Evolutionary conservation across 2,888 invertebrate genomes (phyloP).

Genomic region (Rhagium mordax): DNA sequence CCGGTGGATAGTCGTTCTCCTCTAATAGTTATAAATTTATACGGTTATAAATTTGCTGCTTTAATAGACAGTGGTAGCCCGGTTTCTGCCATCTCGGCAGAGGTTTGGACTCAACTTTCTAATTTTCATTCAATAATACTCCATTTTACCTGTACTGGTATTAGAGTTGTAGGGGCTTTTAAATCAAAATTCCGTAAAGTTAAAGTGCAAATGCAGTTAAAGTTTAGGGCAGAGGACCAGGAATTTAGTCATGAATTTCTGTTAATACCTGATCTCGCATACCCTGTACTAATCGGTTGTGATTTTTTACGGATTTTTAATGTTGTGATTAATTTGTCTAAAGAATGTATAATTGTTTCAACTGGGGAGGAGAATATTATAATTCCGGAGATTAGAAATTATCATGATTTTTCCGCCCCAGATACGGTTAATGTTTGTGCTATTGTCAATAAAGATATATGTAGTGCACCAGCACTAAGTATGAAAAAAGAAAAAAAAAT

Average conservation of each 20-base stretch:
- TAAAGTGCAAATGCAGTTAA: neutral
- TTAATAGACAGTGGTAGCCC: conserved; percentile 1
- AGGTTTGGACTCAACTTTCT: conserved; percentile 6
- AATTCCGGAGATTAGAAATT: neutral
- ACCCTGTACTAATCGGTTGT: neutral
- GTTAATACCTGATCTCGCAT: neutral
- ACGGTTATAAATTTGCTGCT: neutral
- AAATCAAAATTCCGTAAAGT: conserved; percentile 16
- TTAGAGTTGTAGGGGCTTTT: conserved; percentile 21
- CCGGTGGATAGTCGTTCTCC: neutral
- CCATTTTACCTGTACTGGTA: conserved; percentile 17
- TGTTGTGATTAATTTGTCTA: neutral
- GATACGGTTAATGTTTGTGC: neutral
- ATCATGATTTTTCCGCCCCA: neutral
- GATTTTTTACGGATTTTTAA: neutral
- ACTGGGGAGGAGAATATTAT: neutral
- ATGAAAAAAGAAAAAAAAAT: neutral
- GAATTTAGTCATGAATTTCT: conserved; percentile 14
- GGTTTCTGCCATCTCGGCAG: conserved; percentile 1
- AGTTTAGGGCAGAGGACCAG: neutral
- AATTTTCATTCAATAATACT: neutral
- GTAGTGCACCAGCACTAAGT: neutral
- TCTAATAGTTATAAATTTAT: neutral
- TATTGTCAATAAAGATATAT: neutral
- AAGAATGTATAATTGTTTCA: neutral